These are phyloP conservation scores for Chymomyza caudatula DNA, from an alignment of 2,888 invertebrate genomes.

Conservation along the genomic window DNA sequence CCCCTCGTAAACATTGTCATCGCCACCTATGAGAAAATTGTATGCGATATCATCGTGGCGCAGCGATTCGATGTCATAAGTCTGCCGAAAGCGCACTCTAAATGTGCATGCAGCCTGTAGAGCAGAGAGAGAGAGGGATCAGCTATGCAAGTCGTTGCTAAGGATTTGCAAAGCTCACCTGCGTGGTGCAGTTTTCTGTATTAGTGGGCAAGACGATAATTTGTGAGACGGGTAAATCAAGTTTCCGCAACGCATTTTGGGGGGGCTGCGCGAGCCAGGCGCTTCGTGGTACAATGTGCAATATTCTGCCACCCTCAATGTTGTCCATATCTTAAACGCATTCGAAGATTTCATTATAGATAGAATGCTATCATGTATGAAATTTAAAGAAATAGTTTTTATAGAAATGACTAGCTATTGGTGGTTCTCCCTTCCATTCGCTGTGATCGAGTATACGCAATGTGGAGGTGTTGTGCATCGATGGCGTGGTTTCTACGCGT, in stretches of 20 bases:
- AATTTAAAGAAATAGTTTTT: too few relatives aligned
- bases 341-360: not conserved
- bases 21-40: constrained; percentile 89
- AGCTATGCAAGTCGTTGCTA: not conserved
- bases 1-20: constrained; percentile 86
- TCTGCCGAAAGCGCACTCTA: constrained; percentile 82
- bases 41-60: constrained; percentile 85
- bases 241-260: constrained; percentile 42
- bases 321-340: constrained; percentile 57
- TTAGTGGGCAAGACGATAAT: constrained; percentile 67
- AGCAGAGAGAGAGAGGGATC: not conserved
- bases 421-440: constrained; percentile 62
- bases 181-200: constrained; percentile 65
- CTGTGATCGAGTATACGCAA: constrained; percentile 61
- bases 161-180: constrained; percentile 30
- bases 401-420: too few relatives aligned
- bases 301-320: constrained; percentile 64
- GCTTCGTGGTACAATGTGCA: constrained; percentile 63
- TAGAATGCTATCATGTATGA: not conserved
- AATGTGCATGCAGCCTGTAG: constrained; percentile 81
- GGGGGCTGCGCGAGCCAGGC: constrained; percentile 73
- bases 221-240: constrained; percentile 50
- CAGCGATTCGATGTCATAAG: constrained; percentile 83
- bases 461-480: constrained; percentile 5
- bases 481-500: constrained; percentile 7